These are phyloP conservation scores for Agraylea sexmaculata DNA, from an alignment of 1,140 invertebrate species.

Conservation along the genomic window DNA sequence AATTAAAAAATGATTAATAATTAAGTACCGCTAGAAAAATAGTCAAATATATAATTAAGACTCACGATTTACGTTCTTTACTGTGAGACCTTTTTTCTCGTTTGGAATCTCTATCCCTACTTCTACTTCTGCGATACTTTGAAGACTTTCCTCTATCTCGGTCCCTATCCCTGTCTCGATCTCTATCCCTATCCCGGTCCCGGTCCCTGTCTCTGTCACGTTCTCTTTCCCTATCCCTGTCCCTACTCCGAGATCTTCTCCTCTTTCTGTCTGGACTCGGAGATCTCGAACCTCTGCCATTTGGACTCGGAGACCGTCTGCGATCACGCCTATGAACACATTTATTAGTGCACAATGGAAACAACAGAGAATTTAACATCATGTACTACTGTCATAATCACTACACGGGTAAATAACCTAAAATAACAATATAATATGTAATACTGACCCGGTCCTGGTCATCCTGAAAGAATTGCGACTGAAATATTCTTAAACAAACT, in stretches of 20 bases:
- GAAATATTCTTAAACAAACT: no score
- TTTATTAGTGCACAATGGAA: conserved; percentile 3
- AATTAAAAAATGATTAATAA: conserved; percentile 14
- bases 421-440: not conserved
- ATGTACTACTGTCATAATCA: not conserved
- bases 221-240: conserved; percentile 38
- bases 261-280: conserved; percentile 47
- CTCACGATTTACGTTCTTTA: conserved; percentile 36
- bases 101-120: conserved; percentile 32
- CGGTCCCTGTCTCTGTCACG: no score
- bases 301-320: conserved; percentile 30
- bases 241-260: conserved; percentile 50
- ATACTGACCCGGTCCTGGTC: conserved; percentile 23
- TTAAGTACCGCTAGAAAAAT: conserved; percentile 10
- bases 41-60: conserved; percentile 8
- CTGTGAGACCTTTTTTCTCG: conserved; percentile 30
- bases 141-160: no score
- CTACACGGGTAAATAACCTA: not conserved
- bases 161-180: no score
- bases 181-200: no score
- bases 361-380: not conserved
- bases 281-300: conserved; percentile 37
- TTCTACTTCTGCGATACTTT: conserved; percentile 32
- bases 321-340: conserved; percentile 28
- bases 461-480: no score